These are phyloP conservation scores for Schrankia costaestrigalis DNA, from an alignment of 2,888 invertebrate species.

Conservation along the genomic window DNA sequence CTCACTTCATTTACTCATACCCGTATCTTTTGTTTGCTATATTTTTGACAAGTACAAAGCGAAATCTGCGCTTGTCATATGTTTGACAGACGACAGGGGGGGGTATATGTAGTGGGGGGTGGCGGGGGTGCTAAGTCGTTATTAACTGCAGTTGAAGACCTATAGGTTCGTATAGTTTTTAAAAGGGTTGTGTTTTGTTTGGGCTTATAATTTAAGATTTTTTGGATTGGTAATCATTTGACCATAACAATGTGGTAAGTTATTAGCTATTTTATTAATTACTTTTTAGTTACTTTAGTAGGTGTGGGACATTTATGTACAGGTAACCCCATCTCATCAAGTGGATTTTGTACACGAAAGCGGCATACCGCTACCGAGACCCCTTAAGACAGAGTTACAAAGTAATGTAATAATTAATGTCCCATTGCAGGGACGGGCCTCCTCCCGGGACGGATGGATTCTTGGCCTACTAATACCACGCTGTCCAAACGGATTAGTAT, in stretches of 20 bases:
- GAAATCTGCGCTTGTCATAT: conserved; percentile 77
- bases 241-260: background rate
- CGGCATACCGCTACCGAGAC: no score
- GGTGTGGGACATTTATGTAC: no score
- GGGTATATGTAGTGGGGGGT: conserved; percentile 11
- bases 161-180: conserved; percentile 36
- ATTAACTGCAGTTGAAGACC: conserved; percentile 70
- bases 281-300: no score
- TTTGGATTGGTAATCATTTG: background rate
- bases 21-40: conserved; percentile 80
- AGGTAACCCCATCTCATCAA: no score
- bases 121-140: conserved; percentile 69
- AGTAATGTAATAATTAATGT: no score
- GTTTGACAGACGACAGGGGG: conserved; percentile 70
- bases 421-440: no score
- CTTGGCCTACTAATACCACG: no score
- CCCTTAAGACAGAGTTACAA: no score
- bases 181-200: background rate
- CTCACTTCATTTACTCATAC: conserved; percentile 78
- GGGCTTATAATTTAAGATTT: background rate
- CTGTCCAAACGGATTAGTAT: no score
- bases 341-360: no score
- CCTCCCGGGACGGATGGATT: no score
- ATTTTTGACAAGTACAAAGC: conserved; percentile 81
- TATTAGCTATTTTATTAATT: no score